Percentiles rank a stretch among this genome's conserved stretches.
These are phyloP conservation scores for Prionailurus viverrinus DNA, from an alignment of 2,113 vertebrate species.

Conservation along the genomic window DNA sequence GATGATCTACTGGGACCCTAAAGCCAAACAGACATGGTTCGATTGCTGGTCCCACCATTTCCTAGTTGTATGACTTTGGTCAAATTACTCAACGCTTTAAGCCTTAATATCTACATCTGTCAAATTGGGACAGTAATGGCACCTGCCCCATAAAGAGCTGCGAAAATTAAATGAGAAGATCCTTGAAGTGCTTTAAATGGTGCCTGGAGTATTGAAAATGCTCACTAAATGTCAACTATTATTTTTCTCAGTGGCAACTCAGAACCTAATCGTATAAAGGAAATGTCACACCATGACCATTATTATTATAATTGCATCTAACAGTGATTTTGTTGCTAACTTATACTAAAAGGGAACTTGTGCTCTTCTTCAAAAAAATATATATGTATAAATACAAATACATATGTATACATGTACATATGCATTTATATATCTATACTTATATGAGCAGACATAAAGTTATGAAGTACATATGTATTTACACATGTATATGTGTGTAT, in stretches of 20 bases:
- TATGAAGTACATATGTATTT: not conserved
- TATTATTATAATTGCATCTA: not conserved
- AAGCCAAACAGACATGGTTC: not conserved
- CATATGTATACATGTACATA: not conserved
- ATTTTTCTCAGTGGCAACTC: conserved; percentile 24
- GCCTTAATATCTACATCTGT: not conserved
- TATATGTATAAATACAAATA: not conserved
- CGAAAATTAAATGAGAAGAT: not conserved
- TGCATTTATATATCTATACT: not conserved
- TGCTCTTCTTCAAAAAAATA: not conserved
- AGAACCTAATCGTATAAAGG: not conserved
- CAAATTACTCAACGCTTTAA: not conserved
- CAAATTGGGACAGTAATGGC: not conserved
- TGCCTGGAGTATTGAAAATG: not conserved
- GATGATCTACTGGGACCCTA: not conserved
- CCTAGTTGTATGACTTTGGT: not conserved
- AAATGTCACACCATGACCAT: not conserved
- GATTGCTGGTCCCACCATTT: not conserved
- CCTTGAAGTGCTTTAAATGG: not conserved
- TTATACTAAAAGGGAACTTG: not conserved
- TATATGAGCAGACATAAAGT: not conserved
- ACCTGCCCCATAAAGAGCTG: not conserved
- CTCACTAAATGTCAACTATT: not conserved
- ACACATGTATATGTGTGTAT: not conserved
- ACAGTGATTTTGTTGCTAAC: not conserved